These are phyloP conservation scores for Bombus haemorrhoidalis DNA, from an alignment of 1,140 invertebrate genomes.

Conservation along the genomic window DNA sequence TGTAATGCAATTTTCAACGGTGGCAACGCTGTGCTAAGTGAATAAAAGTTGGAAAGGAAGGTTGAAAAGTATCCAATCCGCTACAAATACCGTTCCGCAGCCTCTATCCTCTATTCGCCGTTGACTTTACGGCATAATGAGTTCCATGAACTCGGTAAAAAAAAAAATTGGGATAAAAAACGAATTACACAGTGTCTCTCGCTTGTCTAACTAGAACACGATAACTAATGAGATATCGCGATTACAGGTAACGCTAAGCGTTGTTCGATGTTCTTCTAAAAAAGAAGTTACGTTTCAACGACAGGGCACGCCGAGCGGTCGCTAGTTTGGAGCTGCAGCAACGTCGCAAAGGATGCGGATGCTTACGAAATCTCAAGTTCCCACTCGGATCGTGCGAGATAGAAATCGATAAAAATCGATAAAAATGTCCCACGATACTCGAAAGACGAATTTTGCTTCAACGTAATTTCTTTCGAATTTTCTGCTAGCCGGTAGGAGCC, in stretches of 20 bases:
- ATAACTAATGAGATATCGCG: slow-evolving; percentile 16
- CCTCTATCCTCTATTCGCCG: slow-evolving; percentile 13
- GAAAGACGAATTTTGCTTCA: neutral
- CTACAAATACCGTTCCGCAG: neutral
- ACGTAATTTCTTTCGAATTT: neutral
- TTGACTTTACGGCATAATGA: slow-evolving; percentile 5
- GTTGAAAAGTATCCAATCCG: slow-evolving; percentile 20
- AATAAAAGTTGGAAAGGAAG: slow-evolving; percentile 24
- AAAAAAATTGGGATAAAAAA: slow-evolving; percentile 4
- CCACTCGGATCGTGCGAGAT: neutral
- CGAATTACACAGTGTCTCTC: neutral
- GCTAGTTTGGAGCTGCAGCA: neutral
- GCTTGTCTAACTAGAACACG: slow-evolving; percentile 4
- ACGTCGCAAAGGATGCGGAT: too few species aligned
- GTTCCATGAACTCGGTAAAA: slow-evolving; percentile 12
- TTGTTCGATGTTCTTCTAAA: neutral
- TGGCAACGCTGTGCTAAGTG: neutral
- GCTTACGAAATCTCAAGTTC: too few species aligned
- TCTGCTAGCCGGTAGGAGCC: neutral
- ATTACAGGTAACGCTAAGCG: neutral
- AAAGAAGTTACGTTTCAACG: neutral
- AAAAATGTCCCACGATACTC: neutral
- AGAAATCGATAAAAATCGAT: neutral
- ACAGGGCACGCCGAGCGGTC: neutral
- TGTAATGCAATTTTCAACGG: slow-evolving; percentile 10